Evolutionary conservation across 2,888 invertebrate species (phyloP).

Genomic region (Sarcophaga subvicina): DNA sequence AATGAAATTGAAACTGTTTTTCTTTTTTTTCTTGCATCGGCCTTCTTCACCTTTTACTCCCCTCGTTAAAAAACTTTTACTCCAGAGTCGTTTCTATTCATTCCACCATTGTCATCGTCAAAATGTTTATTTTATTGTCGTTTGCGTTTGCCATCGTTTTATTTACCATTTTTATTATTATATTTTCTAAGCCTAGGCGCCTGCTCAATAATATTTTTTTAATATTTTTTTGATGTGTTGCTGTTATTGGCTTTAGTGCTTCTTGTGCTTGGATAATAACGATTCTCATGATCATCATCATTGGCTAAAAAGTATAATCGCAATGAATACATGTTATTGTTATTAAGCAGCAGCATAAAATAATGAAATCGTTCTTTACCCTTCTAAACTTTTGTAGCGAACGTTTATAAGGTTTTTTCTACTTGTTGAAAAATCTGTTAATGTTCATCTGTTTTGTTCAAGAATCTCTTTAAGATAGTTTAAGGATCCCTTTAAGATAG

Average conservation of each 20-base stretch:
- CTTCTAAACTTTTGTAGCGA: no score
- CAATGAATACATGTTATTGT: neutral
- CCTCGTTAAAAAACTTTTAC: neutral
- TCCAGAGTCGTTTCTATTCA: neutral
- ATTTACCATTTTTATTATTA: constrained; percentile 21
- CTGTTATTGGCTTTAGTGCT: constrained; percentile 4
- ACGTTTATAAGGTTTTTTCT: no score
- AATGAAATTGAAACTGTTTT: constrained; percentile 78
- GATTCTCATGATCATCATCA: constrained; percentile 43
- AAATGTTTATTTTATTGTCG: constrained; percentile 26
- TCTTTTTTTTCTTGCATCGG: constrained; percentile 41
- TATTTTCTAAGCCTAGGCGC: constrained; percentile 41
- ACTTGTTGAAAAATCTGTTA: no score
- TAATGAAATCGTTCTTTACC: constrained; percentile 6
- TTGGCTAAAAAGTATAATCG: constrained; percentile 37
- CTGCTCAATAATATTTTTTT: constrained; percentile 49
- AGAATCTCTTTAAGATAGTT: no score
- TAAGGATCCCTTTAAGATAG: no score
- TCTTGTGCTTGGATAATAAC: neutral
- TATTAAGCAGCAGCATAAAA: neutral
- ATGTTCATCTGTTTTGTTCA: no score
- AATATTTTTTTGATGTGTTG: constrained; percentile 26
- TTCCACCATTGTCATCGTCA: constrained; percentile 17
- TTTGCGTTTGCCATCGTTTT: constrained; percentile 38
- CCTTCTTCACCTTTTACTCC: neutral